Evolutionary conservation across 2,888 invertebrate species (phyloP).

Genomic region (Zelleria hepariella): DNA sequence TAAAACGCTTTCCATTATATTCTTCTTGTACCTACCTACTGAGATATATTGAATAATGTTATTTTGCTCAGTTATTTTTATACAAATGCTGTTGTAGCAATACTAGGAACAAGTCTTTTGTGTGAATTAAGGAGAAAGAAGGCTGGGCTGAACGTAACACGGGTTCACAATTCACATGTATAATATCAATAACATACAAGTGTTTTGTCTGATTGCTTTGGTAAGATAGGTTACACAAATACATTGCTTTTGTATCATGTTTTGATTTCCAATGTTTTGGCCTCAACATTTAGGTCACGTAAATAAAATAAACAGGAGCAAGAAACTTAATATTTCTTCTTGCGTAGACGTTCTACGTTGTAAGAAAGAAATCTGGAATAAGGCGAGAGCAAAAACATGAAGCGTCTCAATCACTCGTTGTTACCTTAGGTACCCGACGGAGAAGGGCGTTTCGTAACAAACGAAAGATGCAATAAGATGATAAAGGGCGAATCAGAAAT

Average conservation of each 20-base stretch:
- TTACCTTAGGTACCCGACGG: slow-evolving; percentile 36
- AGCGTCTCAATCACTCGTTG: slow-evolving; percentile 41
- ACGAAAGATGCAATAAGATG: slow-evolving; percentile 64
- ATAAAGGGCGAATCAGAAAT: slow-evolving; percentile 62
- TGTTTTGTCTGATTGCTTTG: too few relatives aligned
- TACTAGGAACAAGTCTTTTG: too few relatives aligned
- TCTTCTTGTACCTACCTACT: slow-evolving; percentile 11
- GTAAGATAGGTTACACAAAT: too few relatives aligned
- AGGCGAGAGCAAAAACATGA: slow-evolving; percentile 30
- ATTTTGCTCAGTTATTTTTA: too few relatives aligned
- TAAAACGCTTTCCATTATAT: slow-evolving; percentile 27
- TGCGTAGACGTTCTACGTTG: background rate
- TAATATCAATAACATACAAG: too few relatives aligned
- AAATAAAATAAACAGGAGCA: background rate
- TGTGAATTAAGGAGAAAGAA: too few relatives aligned
- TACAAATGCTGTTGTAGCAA: too few relatives aligned
- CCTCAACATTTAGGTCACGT: background rate
- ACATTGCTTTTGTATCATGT: background rate
- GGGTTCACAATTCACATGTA: too few relatives aligned
- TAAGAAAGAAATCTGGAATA: slow-evolving; percentile 3
- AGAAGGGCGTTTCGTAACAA: slow-evolving; percentile 42
- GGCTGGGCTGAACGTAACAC: too few relatives aligned
- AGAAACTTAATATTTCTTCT: background rate
- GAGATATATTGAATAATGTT: slow-evolving; percentile 24
- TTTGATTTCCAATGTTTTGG: background rate